Conservation (phyloP, 2,888 invertebrate species). For the Aproaerema taeniolella region DNA sequence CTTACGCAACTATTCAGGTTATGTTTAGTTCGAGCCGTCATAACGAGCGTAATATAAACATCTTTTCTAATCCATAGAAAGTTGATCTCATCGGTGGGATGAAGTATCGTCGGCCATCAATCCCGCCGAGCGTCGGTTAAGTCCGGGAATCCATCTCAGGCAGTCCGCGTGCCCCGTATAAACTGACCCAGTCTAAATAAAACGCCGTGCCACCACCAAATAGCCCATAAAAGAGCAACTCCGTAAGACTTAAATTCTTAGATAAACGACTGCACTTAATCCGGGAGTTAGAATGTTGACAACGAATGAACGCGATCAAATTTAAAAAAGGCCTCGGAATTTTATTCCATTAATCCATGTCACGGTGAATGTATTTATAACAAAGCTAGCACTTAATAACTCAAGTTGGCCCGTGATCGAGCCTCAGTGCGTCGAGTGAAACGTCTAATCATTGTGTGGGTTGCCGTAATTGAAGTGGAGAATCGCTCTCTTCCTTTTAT, state of each 20-base stretch:
- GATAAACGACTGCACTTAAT: slow-evolving; percentile 69
- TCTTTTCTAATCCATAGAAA: slow-evolving; percentile 26
- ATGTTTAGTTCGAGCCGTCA: not conserved
- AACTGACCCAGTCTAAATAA: slow-evolving; percentile 51
- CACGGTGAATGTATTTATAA: slow-evolving; percentile 70
- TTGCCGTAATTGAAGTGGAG: slow-evolving; percentile 67
- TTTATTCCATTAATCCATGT: slow-evolving; percentile 68
- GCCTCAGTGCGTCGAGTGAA: slow-evolving; percentile 55
- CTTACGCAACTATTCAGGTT: slow-evolving; percentile 15
- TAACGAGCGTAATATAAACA: slow-evolving; percentile 19
- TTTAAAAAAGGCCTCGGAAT: slow-evolving; percentile 53
- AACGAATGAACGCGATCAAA: slow-evolving; percentile 63
- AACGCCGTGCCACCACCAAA: slow-evolving; percentile 46
- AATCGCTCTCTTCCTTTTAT: slow-evolving; percentile 64
- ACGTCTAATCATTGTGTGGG: slow-evolving; percentile 74
- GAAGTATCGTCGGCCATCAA: slow-evolving; percentile 37
- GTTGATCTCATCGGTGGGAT: slow-evolving; percentile 31
- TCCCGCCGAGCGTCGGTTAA: slow-evolving; percentile 26
- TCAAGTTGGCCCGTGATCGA: slow-evolving; percentile 53
- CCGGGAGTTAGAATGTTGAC: slow-evolving; percentile 71
- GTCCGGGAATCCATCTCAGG: slow-evolving; percentile 32
- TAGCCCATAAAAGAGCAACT: slow-evolving; percentile 56
- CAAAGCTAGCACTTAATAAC: slow-evolving; percentile 72
- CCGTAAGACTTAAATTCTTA: slow-evolving; percentile 54
- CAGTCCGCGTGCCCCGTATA: slow-evolving; percentile 30